Evolutionary conservation across 2,888 invertebrate species (phyloP).

Genomic region (Auanema sp.): DNA sequence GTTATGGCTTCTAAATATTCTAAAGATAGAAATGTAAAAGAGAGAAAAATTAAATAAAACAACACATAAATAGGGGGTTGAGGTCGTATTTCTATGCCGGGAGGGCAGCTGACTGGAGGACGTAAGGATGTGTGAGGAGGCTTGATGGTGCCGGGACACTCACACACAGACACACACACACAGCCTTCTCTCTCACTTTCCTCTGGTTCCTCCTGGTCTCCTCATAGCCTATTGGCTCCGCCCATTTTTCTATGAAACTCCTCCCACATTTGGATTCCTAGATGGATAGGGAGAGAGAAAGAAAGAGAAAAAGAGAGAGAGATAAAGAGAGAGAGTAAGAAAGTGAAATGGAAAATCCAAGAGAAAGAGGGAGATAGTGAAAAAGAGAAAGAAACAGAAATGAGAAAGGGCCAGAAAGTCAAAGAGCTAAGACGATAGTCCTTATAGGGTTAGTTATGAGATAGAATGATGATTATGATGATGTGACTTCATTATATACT

Average conservation of each 20-base stretch:
- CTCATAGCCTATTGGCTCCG: constrained; percentile 10
- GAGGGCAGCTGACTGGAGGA: constrained; percentile 5
- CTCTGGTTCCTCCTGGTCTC: background rate
- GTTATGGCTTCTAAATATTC: constrained; percentile 6
- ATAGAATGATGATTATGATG: too few relatives aligned
- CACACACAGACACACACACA: constrained; percentile 5
- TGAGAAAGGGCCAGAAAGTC: too few relatives aligned
- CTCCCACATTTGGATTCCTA: background rate
- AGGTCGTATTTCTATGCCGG: background rate
- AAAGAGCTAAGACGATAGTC: too few relatives aligned
- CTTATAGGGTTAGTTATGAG: too few relatives aligned
- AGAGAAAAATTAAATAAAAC: too few relatives aligned
- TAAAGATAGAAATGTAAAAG: background rate
- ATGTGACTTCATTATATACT: too few relatives aligned
- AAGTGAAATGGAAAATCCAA: too few relatives aligned
- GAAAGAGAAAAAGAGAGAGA: too few relatives aligned
- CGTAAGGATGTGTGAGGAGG: constrained; percentile 14
- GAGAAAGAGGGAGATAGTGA: too few relatives aligned
- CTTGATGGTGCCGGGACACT: constrained; percentile 22
- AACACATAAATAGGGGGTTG: background rate
- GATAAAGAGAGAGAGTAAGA: too few relatives aligned
- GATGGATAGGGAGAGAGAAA: too few relatives aligned
- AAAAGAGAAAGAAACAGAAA: too few relatives aligned
- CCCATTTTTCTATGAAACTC: constrained; percentile 3
- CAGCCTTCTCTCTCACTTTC: background rate